Base-by-base conservation (phyloP, 2,113 vertebrate genomes). In the Cottus gobio region DNA sequence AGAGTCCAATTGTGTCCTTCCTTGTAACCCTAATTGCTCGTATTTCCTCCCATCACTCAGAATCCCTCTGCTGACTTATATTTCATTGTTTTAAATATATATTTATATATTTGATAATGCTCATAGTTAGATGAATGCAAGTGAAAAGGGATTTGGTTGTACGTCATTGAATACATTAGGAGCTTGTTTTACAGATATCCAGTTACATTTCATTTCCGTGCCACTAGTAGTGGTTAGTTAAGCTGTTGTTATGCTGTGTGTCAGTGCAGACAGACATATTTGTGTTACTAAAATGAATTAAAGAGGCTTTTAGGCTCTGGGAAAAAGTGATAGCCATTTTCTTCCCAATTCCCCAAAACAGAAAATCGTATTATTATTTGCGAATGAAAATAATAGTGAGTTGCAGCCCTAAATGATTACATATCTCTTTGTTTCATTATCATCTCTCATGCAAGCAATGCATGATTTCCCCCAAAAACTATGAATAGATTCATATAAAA, bases 1-100 rank as follows among this genome's bases (percentile, higher is more conserved):
- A 58, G 30, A 89, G 67, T 74, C 26, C 70, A 89, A 34, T 50
- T 28, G 26, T 85, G 63, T 11, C 3, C 39, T 71, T 66, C 30
- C 12, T 79, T 72, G 76, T 64, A 50, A 52, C 36, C 28, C 39
- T 18, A 70, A 8, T 28, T 54, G 11, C 26, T 24, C 7, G 1
- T 31, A n/a, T 39, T 66, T 67, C 50, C 31, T 46, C 7, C 64
- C 48, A 28, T 76, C 39, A 71, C 31, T n/a, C 50, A 28, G 11
- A 58, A n/a, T 39, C 28, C 13, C 31, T 76, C 28, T 58, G 12
- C 20, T 72, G 10, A 83, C 30, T 52, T 39, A 6, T 26, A 50
- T 63, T 67, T 31, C 46, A 58, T 37, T 0, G 26, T 75, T 63
- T 31, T 16, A n/a, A 30, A 62, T 46, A 7, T 18, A 20, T 20